Conservation (phyloP, 2,797 vertebrate genomes). For the Danio albolineatus region DNA sequence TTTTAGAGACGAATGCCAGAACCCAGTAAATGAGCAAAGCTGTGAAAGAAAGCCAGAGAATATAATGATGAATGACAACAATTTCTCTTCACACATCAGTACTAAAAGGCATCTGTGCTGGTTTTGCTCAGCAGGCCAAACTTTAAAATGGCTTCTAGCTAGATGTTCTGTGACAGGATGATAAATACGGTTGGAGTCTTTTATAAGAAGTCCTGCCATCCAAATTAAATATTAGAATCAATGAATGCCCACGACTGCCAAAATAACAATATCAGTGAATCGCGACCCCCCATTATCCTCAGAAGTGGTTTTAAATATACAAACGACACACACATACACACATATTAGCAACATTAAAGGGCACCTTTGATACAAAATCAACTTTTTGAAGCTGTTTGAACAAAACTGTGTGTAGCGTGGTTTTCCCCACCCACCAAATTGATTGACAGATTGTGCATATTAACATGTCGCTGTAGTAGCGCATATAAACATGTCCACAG, state of each 20-base stretch:
- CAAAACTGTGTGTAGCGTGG: no score
- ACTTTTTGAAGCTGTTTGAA: no score
- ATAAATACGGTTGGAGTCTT: conserved; percentile 21
- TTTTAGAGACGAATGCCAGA: conserved; percentile 94
- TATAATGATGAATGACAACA: neutral
- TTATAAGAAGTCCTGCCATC: neutral
- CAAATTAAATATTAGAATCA: neutral
- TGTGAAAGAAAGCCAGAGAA: conserved; percentile 63
- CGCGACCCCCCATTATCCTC: no score
- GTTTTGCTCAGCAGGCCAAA: neutral
- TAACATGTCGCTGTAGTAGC: no score
- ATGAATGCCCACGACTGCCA: neutral
- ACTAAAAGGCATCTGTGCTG: neutral
- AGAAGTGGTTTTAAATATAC: no score
- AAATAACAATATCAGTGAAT: no score
- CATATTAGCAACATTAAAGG: no score
- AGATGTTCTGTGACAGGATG: conserved; percentile 4
- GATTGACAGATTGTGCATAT: no score
- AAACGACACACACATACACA: no score
- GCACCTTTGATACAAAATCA: no score
- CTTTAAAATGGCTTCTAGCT: conserved; percentile 2
- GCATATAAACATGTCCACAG: no score
- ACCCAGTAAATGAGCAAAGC: conserved; percentile 95
- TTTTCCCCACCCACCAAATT: no score
- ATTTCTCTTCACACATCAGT: neutral